Conservation (phyloP, 2,797 vertebrate genomes). For the Gambusia yucatana region DNA sequence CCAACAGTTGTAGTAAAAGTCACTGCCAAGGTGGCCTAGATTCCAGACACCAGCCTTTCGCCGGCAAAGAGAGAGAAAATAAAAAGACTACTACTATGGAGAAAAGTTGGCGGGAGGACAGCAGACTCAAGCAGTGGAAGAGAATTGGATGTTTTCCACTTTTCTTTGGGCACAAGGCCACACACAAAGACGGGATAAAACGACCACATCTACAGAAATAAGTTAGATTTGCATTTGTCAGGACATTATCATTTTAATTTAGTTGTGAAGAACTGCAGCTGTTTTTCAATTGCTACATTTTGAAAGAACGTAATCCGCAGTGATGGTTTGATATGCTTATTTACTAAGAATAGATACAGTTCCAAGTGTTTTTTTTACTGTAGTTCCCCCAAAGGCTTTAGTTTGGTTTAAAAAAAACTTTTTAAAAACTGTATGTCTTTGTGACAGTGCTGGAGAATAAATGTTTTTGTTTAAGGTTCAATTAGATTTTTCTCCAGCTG, state of each 20-base stretch:
- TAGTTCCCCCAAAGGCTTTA: not conserved
- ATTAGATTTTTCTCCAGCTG: not conserved
- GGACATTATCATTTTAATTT: not conserved
- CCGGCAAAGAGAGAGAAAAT: constrained; percentile 38
- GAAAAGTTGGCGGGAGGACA: constrained; percentile 59
- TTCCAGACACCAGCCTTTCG: constrained; percentile 53
- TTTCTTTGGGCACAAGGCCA: constrained; percentile 62
- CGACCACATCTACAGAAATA: constrained; percentile 4
- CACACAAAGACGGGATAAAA: constrained; percentile 27
- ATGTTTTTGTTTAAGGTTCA: not conserved
- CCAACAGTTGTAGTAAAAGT: constrained; percentile 49
- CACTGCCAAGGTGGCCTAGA: constrained; percentile 64
- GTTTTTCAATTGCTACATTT: not conserved
- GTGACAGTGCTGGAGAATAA: not conserved
- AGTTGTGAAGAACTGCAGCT: not conserved
- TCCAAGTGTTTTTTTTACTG: not conserved
- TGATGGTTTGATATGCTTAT: not conserved
- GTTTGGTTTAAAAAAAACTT: not conserved
- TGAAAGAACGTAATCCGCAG: not conserved
- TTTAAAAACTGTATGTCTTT: not conserved
- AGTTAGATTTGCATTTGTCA: not conserved
- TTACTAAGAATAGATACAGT: not conserved
- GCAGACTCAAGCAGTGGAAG: constrained; percentile 50
- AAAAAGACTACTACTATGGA: constrained; percentile 39
- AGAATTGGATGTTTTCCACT: constrained; percentile 68